phyloP scores from a whole-genome alignment of 2,888 invertebrate genomes.

The Tinea trinotella region DNA sequence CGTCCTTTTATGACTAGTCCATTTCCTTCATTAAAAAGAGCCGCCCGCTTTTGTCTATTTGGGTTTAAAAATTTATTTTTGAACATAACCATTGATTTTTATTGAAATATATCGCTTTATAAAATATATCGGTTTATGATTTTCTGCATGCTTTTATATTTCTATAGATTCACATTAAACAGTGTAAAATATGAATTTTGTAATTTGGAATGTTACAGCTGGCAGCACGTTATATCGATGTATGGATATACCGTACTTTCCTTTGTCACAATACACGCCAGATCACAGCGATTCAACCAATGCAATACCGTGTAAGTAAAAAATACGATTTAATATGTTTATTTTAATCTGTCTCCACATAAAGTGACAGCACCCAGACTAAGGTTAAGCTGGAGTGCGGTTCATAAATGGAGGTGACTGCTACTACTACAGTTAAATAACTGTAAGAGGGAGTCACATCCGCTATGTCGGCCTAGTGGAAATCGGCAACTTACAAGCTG shows the following conservation, averaged over 20 bases:
- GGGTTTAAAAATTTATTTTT: slow-evolving; percentile 5
- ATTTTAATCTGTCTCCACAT: slow-evolving; percentile 20
- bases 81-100: not conserved
- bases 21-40: slow-evolving; percentile 36
- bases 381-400: too few species aligned
- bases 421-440: too few species aligned
- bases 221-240: slow-evolving; percentile 81
- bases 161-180: too few species aligned
- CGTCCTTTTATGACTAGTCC: slow-evolving; percentile 37
- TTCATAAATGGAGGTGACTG: too few species aligned
- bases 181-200: not conserved
- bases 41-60: slow-evolving; percentile 22
- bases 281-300: slow-evolving; percentile 93
- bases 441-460: too few species aligned
- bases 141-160: too few species aligned
- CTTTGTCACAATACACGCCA: slow-evolving; percentile 87
- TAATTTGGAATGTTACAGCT: slow-evolving; percentile 62
- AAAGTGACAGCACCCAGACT: too few species aligned
- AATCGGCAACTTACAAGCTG: too few species aligned
- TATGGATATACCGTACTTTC: slow-evolving; percentile 89
- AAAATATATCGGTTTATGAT: not conserved
- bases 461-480: too few species aligned
- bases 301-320: slow-evolving; percentile 91
- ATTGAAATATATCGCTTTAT: not conserved
- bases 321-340: slow-evolving; percentile 18